Evolutionary conservation across 2,888 invertebrate species (phyloP).

Genomic region (Drosophila paramelanica): DNA sequence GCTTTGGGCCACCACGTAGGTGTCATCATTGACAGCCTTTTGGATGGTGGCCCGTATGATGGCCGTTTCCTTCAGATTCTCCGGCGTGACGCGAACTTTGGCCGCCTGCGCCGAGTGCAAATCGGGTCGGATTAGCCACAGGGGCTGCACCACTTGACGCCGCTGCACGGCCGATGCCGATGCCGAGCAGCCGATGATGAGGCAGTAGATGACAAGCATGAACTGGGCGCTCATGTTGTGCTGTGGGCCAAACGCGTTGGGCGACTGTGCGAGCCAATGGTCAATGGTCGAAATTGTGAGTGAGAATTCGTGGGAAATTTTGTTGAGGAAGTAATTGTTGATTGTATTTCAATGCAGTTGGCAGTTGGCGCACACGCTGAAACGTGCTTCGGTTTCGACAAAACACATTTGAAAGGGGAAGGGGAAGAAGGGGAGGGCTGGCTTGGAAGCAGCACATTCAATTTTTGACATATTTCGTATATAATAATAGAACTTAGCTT

Average conservation of each 20-base stretch:
- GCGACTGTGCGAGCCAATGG: not conserved
- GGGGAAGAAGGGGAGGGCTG: too few relatives aligned
- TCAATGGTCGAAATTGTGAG: too few relatives aligned
- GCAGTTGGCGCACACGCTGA: conserved; percentile 25
- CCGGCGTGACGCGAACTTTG: conserved; percentile 60
- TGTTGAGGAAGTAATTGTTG: conserved; percentile 22
- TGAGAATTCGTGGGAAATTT: conserved; percentile 1
- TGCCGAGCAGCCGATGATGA: not conserved
- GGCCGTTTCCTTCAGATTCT: conserved; percentile 69
- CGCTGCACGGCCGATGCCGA: conserved; percentile 5
- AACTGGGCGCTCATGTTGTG: conserved; percentile 13
- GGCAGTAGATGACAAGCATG: conserved; percentile 1
- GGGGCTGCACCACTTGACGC: conserved; percentile 74
- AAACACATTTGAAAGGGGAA: not conserved
- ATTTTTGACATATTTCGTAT: conserved; percentile 3
- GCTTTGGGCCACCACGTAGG: conserved; percentile 62
- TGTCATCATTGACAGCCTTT: conserved; percentile 67
- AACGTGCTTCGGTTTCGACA: conserved; percentile 29
- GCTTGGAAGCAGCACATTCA: not conserved
- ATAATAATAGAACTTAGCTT: conserved; percentile 2
- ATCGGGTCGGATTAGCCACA: conserved; percentile 60
- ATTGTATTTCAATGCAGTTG: conserved; percentile 26
- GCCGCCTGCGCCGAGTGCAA: conserved; percentile 3
- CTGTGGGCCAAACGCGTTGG: not conserved
- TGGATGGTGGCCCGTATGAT: conserved; percentile 68